Conservation (phyloP, 2,888 invertebrate genomes). For the Callyntrura guangdongensis region DNA sequence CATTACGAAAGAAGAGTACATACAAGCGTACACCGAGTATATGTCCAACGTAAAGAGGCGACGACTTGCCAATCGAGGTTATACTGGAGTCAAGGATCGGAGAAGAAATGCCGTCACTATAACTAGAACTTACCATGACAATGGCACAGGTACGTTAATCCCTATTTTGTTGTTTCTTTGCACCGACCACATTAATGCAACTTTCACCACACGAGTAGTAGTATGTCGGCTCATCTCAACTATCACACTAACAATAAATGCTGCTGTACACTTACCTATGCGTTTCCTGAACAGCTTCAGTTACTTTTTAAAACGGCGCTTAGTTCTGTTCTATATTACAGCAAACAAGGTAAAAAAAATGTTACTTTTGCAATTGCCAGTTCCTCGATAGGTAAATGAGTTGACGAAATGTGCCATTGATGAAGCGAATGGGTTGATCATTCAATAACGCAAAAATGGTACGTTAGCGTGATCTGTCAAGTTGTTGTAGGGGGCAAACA, state of each 20-base stretch:
- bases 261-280: no score
- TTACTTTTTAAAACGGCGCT: neutral
- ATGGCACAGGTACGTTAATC: constrained; percentile 75
- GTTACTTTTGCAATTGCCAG: neutral
- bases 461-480: constrained; percentile 27
- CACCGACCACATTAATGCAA: neutral
- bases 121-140: constrained; percentile 76
- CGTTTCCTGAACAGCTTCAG: neutral
- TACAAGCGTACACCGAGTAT: constrained; percentile 83
- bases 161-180: neutral
- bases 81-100: constrained; percentile 75
- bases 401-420: neutral
- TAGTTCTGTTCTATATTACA: neutral
- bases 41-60: constrained; percentile 83
- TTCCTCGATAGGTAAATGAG: neutral
- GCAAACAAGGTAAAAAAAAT: neutral
- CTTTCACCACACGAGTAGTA: neutral
- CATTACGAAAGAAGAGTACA: constrained; percentile 83
- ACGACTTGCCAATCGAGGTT: constrained; percentile 71
- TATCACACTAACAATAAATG: neutral
- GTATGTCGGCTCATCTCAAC: neutral
- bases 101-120: constrained; percentile 80
- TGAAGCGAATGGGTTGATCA: neutral
- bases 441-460: constrained; percentile 22
- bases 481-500: neutral